Base-by-base conservation (phyloP, 2,797 vertebrate species). In the Sciaenops ocellatus region DNA sequence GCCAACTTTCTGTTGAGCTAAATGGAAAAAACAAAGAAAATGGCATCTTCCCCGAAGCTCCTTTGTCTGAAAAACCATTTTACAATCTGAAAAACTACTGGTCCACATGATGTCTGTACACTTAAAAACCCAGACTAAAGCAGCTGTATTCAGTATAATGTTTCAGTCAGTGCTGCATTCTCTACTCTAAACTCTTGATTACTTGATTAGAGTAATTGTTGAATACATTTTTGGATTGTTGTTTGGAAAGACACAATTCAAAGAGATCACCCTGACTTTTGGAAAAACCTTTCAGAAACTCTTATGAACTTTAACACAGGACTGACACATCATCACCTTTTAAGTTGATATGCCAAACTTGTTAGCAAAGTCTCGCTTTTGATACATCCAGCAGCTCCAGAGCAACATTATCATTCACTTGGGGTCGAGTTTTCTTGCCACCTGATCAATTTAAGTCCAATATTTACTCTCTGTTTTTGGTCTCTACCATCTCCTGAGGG, bases 1-100 rank as follows among this genome's bases (percentile, higher is more conserved):
- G 76, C 1, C 65, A 9, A 72, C 71, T 82, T 76, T 89, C 55
- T 87, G 84, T 77, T 74, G 77, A 90, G 66, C 71, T 64, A 16
- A 74, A 86, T 86, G 86, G 87, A 92, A 90, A 90, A 84, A 73
- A 48, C 28, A 76, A 59, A 24, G 28, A 85, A 85, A 88, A 90
- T 81, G 76, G 83, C 79, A 76, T 66, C 72, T 76, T 74, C 75
- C 66, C 52, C 63, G 61, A 28, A 34, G 71, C 48, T 69, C 44
- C 34, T 1, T 24, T 75, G 59, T 34, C 63, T 50, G 78, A 77
- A 76, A 71, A 56, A 42, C 41, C 24, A 71, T 26, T 60, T 44
- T 28, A 50, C 50, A 61, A 68, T 68, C 7, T 83, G 57, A 83
- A 75, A 70, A 62, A 74, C 11, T 26, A 4, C 59, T n/a, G 24